Evolutionary conservation across 2,113 vertebrate genomes (phyloP).

Genomic region (Pelobates fuscus): DNA sequence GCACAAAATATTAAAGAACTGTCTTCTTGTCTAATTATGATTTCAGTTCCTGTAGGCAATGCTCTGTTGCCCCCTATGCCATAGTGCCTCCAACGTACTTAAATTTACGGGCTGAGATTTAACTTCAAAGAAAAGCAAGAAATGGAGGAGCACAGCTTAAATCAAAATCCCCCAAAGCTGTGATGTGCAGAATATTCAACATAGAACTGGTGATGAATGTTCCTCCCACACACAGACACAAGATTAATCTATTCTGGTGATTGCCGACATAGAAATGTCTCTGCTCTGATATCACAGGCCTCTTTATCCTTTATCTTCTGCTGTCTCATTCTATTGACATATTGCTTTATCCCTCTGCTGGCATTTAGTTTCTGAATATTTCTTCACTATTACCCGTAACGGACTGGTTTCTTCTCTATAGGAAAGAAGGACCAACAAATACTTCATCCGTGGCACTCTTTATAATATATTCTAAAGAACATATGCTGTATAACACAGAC

Average conservation of each 20-base stretch:
- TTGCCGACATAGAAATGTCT: constrained; percentile 58
- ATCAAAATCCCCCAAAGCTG: constrained; percentile 42
- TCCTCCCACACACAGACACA: constrained; percentile 34
- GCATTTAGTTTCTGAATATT: constrained; percentile 1
- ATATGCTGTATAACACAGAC: too few species aligned
- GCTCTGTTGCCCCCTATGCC: constrained; percentile 23
- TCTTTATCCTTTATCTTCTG: constrained; percentile 23
- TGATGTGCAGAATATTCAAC: constrained; percentile 40
- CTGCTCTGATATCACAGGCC: constrained; percentile 27
- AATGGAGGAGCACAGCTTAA: constrained; percentile 39
- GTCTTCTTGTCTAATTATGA: constrained; percentile 6
- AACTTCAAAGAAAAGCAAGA: constrained; percentile 48
- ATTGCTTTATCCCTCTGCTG: constrained; percentile 7
- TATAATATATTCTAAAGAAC: too few species aligned
- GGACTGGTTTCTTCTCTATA: too few species aligned
- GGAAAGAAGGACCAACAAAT: too few species aligned
- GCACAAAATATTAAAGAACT: not conserved
- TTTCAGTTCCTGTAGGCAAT: constrained; percentile 22
- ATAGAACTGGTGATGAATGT: constrained; percentile 7
- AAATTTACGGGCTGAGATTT: constrained; percentile 34
- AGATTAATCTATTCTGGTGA: constrained; percentile 45
- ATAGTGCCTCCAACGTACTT: constrained; percentile 24
- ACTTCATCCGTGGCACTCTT: too few species aligned
- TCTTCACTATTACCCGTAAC: too few species aligned
- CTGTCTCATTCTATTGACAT: not conserved